Conservation (phyloP, 1,140 invertebrate genomes). For the Catajapyx aquilonaris region DNA sequence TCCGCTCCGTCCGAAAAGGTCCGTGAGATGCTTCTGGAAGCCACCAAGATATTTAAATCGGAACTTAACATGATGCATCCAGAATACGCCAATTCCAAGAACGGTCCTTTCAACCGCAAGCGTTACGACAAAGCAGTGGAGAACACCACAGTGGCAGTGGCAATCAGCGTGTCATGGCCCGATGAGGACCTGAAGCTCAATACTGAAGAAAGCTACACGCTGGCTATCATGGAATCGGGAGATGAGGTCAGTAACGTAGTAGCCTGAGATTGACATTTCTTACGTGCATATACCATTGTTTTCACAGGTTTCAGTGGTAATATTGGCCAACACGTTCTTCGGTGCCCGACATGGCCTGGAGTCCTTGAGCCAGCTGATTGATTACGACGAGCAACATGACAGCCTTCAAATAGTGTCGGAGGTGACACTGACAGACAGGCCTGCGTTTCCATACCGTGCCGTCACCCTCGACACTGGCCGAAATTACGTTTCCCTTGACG, state of each 20-base stretch:
- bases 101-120: too few species aligned
- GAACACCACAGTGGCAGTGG: too few species aligned
- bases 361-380: slow-evolving; percentile 49
- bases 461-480: slow-evolving; percentile 53
- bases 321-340: slow-evolving; percentile 41
- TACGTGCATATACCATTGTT: too few species aligned
- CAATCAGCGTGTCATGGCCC: too few species aligned
- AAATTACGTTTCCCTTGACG: slow-evolving; percentile 42
- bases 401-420: slow-evolving; percentile 37
- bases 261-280: too few species aligned
- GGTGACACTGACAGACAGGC: slow-evolving; percentile 38
- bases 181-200: too few species aligned
- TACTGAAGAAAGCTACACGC: too few species aligned
- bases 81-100: too few species aligned
- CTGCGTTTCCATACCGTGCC: slow-evolving; percentile 51
- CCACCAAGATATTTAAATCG: slow-evolving; percentile 7
- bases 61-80: too few species aligned
- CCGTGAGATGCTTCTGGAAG: slow-evolving; percentile 12
- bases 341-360: slow-evolving; percentile 55
- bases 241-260: too few species aligned
- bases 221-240: too few species aligned
- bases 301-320: slow-evolving; percentile 34
- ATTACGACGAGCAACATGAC: slow-evolving; percentile 28
- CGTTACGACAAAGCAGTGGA: too few species aligned
- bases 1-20: slow-evolving; percentile 13